These are phyloP conservation scores for Eristalinus aeneus DNA, from an alignment of 2,888 invertebrate genomes.

Conservation along the genomic window DNA sequence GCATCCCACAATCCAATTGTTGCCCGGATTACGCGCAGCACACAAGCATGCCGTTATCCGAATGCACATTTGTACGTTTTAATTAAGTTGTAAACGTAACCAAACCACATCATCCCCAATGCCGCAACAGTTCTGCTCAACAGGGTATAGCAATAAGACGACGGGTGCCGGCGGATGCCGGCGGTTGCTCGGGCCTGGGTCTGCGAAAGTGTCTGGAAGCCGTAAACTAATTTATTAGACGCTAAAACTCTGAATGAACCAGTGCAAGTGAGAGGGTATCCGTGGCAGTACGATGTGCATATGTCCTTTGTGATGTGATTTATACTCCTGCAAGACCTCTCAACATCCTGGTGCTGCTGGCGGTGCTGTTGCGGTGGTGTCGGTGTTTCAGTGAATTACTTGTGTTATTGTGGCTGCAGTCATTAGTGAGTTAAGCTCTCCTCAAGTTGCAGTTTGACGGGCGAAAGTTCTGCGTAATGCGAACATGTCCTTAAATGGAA, in stretches of 20 bases:
- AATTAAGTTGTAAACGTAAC: slow-evolving; percentile 36
- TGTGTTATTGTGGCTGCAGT: not conserved
- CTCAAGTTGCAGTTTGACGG: not conserved
- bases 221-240: slow-evolving; percentile 43
- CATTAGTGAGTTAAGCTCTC: not conserved
- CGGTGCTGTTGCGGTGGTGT: not conserved
- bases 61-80: slow-evolving; percentile 28
- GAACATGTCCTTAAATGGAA: not conserved
- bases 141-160: not conserved
- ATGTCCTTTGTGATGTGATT: slow-evolving; percentile 33
- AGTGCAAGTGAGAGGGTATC: slow-evolving; percentile 18
- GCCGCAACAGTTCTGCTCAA: not conserved
- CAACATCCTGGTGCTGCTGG: not conserved
- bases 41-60: not conserved
- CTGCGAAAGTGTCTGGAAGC: slow-evolving; percentile 7
- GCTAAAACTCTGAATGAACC: slow-evolving; percentile 20
- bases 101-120: not conserved
- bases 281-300: slow-evolving; percentile 12
- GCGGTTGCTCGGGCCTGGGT: not conserved
- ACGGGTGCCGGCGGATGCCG: not conserved
- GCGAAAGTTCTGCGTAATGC: not conserved
- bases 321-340: slow-evolving; percentile 27
- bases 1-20: not conserved
- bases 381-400: not conserved
- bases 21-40: not conserved